A percentile compares a stretch with the other conserved stretches of the same genome.
Evolutionary conservation across 2,888 invertebrate genomes (phyloP).

Genomic region (Cerastis rubricosa): DNA sequence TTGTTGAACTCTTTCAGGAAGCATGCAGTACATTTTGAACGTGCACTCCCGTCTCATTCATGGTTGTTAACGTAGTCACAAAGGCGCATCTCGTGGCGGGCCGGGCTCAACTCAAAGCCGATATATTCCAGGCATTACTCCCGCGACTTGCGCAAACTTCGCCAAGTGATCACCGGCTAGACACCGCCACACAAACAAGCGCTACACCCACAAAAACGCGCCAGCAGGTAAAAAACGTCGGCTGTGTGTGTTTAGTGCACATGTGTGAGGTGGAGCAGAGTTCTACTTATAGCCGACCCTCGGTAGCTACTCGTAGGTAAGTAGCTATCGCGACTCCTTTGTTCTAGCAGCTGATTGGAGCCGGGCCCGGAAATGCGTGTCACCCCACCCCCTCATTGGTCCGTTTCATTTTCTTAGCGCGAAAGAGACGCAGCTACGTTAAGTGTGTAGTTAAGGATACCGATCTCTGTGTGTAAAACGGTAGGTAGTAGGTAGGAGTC

Average conservation of each 20-base stretch:
- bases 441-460: constrained; percentile 89
- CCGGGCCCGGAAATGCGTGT: constrained; percentile 91
- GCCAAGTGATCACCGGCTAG: constrained; percentile 85
- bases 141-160: constrained; percentile 83
- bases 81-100: constrained; percentile 73
- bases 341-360: constrained; percentile 92
- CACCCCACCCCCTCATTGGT: constrained; percentile 91
- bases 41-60: constrained; percentile 71
- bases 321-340: constrained; percentile 90
- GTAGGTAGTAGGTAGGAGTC: constrained; percentile 83
- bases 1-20: constrained; percentile 47
- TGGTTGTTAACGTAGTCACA: constrained; percentile 76
- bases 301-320: constrained; percentile 88
- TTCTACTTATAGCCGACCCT: constrained; percentile 84
- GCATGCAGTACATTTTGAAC: constrained; percentile 66
- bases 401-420: constrained; percentile 90
- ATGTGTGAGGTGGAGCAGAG: constrained; percentile 81
- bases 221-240: constrained; percentile 83
- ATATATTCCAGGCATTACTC: constrained; percentile 83
- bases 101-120: constrained; percentile 80
- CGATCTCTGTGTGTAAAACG: constrained; percentile 85
- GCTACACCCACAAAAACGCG: constrained; percentile 84
- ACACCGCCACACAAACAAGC: constrained; percentile 83
- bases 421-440: constrained; percentile 88
- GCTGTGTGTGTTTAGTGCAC: constrained; percentile 78